Evolutionary conservation across 1,140 invertebrate genomes (phyloP), one percentile per base, ranked within the genome.

Genomic region (Tetranychus urticae): DNA sequence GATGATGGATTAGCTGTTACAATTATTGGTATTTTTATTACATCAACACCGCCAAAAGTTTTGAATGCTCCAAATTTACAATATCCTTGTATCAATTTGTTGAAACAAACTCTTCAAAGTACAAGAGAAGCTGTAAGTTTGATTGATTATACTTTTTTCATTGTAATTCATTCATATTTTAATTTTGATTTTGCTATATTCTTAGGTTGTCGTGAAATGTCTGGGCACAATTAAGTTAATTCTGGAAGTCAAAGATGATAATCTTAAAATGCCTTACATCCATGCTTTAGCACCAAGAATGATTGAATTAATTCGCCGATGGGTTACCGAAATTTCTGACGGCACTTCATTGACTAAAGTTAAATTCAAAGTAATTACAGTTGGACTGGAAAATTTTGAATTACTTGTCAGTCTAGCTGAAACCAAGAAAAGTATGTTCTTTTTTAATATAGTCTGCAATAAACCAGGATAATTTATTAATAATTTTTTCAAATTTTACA

Each of bases 81-180:
- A 70, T 88, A 87, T 74, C 89, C 89, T 2, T 89, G 86, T 68
- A 86, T 94, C 64, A 91, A 94, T 75, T 82, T 93, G 65, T 90
- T 93, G 70, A 78, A 85, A 56, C 84, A 88, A 65, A 85, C 86
- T 66, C 79, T 94, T 63, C 83, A 89, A 68, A 84, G 81, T 14
- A 71, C 78, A 8, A 80, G 82, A 70, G 73, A 81, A 46, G 73
- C 80, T 69, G 86, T 89, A 71, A 74, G 72, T 71, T 23, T 23
- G 23, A 0, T 23, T 33, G 14, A 56, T 42, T 42, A 10, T 42
- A 42, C 5, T 10, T 5, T 6, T 42, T 42, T 6, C 5, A 42
- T 0, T 42, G 10, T 6, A 42, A 6, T 42, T 42, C 5, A 10
- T 42, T 10, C 10, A 5, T 42, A 10, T 6, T 42, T 42, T 42